Conservation (phyloP, 2,888 invertebrate genomes). For the Orthosia incerta region DNA sequence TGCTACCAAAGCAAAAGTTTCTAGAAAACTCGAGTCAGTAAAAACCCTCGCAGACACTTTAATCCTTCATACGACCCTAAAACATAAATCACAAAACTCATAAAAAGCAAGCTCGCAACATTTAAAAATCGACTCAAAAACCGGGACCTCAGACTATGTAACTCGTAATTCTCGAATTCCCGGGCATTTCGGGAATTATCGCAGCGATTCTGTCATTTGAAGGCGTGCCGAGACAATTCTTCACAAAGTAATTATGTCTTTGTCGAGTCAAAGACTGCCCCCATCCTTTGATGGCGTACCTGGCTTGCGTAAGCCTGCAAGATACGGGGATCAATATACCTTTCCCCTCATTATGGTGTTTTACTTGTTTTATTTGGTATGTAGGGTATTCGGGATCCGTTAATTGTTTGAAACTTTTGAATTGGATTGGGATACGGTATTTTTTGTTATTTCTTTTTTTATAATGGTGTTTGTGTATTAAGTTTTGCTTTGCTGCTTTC, state of each 20-base stretch:
- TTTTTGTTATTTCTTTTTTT: neutral
- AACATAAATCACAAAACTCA: conserved; percentile 34
- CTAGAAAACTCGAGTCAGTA: neutral
- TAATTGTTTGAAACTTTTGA: conserved; percentile 34
- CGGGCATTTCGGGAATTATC: conserved; percentile 43
- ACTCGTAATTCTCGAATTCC: neutral
- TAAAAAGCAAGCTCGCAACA: conserved; percentile 20
- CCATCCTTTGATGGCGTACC: conserved; percentile 55
- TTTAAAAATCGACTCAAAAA: conserved; percentile 28
- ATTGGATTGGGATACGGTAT: conserved; percentile 6
- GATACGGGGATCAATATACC: conserved; percentile 46
- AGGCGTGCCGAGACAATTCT: conserved; percentile 58
- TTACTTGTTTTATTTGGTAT: conserved; percentile 28
- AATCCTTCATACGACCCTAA: conserved; percentile 24
- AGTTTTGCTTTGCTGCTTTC: neutral
- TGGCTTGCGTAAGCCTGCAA: conserved; percentile 51
- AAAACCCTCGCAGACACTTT: conserved; percentile 6
- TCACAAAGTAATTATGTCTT: conserved; percentile 67
- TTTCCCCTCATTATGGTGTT: conserved; percentile 53
- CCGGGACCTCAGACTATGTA: conserved; percentile 8
- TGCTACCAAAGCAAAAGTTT: neutral
- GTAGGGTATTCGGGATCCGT: conserved; percentile 7
- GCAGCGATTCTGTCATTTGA: conserved; percentile 49
- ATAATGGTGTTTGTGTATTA: neutral
- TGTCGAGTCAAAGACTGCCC: conserved; percentile 62